These are phyloP conservation scores for Hippolais icterina DNA, from an alignment of 2,113 vertebrate species.

Conservation along the genomic window DNA sequence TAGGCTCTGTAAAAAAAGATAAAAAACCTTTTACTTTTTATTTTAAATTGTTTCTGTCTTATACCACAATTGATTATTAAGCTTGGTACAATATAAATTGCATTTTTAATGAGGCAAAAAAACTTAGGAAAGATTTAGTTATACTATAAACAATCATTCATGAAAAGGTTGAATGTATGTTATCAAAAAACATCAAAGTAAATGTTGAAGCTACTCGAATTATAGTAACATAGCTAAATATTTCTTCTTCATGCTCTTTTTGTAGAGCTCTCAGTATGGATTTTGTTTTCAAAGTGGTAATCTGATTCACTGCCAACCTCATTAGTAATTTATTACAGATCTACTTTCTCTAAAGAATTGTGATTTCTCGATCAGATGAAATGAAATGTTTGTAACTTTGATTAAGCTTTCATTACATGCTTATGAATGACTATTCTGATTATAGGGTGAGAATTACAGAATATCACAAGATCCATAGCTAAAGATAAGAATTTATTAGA, in stretches of 20 bases:
- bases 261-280: not conserved
- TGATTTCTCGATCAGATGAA: not conserved
- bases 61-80: not conserved
- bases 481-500: not conserved
- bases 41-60: not conserved
- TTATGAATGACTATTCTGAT: not conserved
- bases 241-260: not conserved
- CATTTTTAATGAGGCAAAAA: not conserved
- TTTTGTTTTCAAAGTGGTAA: not conserved
- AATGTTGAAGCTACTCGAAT: not conserved
- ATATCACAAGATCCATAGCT: not conserved
- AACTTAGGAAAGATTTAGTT: not conserved
- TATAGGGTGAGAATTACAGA: not conserved
- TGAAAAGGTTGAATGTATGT: not conserved
- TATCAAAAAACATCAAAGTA: not conserved
- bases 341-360: not conserved
- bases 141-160: not conserved
- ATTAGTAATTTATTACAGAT: not conserved
- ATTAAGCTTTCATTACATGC: not conserved
- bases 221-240: not conserved
- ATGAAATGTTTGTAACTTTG: not conserved
- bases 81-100: not conserved
- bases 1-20: not conserved
- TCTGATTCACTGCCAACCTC: not conserved
- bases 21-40: not conserved